Evolutionary conservation across 2,797 vertebrate species (phyloP), one percentile per base, ranked within the genome.

Genomic region (Echiichthys vipera): DNA sequence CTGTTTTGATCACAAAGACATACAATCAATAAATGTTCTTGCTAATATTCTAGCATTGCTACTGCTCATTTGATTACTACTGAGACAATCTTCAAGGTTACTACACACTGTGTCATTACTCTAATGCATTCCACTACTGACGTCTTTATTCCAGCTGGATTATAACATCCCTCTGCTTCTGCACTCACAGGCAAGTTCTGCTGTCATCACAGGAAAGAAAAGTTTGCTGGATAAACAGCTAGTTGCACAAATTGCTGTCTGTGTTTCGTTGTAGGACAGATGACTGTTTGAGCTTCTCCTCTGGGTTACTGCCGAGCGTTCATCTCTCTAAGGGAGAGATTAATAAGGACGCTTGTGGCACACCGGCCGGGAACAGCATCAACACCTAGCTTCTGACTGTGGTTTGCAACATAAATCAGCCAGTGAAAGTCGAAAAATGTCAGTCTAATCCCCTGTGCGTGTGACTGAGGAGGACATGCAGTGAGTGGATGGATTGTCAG

Each of bases 201-300:
- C 69, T 81, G 84, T 85, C 77, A 78, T 83, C 71, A 56, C 67
- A 45, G 51, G 45, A 84, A 83, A 86, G 75, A 68, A 78, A 82
- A 84, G 71, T 77, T 82, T 58, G 24, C 53, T 25, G n/a, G 72
- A 62, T 84, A 79, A 82, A 85, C 77, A 80, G 80, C 76, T 73
- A 74, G 81, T 73, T 80, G 66, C 67, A 64, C 80, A 91, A 91
- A 92, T 88, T 87, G 81, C 78, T 76, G 82, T 88, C 81, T 88
- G 80, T 77, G 84, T 85, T 89, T 71, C 22, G 54, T 86, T 49
- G 74, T 80, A 78, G 78, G 85, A 92, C 89, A 68, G 86, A 92
- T 92, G 84, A 82, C 69, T 90, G 87, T 88, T 89, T 88, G 88
- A 91, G 79, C 65, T 80, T 84, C 84, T 87, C 89, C 80, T 88